Evolutionary conservation across 2,797 vertebrate species (phyloP).

Genomic region (Choloepus didactylus): DNA sequence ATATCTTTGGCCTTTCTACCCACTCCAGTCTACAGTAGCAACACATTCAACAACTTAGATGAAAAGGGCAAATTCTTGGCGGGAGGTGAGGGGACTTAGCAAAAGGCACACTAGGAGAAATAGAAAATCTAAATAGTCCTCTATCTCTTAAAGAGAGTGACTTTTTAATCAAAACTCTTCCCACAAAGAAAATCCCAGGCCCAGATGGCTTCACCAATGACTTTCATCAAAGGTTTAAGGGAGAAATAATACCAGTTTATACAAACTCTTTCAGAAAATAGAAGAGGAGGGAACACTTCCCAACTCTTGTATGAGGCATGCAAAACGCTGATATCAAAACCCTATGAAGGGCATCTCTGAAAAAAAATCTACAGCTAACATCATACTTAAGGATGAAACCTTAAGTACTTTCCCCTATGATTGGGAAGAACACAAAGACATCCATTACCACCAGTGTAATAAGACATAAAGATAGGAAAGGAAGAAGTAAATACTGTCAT

Average conservation of each 20-base stretch:
- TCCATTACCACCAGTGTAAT: conserved; percentile 1
- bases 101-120: conserved; percentile 32
- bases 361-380: conserved; percentile 62
- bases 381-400: conserved; percentile 56
- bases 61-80: not conserved
- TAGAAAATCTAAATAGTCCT: conserved; percentile 55
- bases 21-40: not conserved
- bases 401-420: conserved; percentile 28
- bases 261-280: conserved; percentile 58
- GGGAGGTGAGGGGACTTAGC: not conserved
- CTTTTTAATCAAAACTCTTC: conserved; percentile 67
- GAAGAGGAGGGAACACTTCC: not conserved
- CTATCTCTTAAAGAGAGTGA: conserved; percentile 57
- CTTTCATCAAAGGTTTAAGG: conserved; percentile 43
- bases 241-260: conserved; percentile 56
- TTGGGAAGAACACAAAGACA: conserved; percentile 39
- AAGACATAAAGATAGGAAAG: conserved; percentile 27
- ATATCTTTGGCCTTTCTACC: conserved; percentile 10
- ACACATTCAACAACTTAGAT: conserved; percentile 10
- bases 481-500: conserved; percentile 1
- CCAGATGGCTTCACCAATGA: conserved; percentile 40
- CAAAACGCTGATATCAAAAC: conserved; percentile 56
- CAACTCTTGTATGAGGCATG: conserved; percentile 33
- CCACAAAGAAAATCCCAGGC: conserved; percentile 57
- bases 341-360: conserved; percentile 24